These are phyloP conservation scores for Ectemnius lituratus DNA, from an alignment of 2,888 invertebrate species.

Conservation along the genomic window DNA sequence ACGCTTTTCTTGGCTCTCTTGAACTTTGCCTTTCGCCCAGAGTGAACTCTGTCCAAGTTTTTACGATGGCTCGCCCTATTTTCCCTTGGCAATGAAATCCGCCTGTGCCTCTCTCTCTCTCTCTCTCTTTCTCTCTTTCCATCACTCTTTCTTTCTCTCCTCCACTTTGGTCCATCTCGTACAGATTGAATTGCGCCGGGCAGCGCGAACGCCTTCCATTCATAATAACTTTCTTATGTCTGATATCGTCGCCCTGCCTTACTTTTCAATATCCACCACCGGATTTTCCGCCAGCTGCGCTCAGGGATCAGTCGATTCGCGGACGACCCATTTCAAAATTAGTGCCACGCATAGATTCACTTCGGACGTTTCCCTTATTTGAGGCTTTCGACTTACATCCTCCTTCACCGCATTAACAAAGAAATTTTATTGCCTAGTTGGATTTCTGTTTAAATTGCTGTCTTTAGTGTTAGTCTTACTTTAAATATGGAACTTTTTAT, in stretches of 20 bases:
- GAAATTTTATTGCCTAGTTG: too few species aligned
- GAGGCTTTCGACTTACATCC: too few species aligned
- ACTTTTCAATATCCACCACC: slow-evolving; percentile 1
- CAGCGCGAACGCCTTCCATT: slow-evolving; percentile 28
- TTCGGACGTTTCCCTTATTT: too few species aligned
- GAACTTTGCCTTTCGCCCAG: slow-evolving; percentile 12
- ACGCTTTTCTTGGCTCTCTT: slow-evolving; percentile 21
- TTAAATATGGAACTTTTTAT: too few species aligned
- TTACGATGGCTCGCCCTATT: slow-evolving; percentile 45
- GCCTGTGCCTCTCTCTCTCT: slow-evolving; percentile 27
- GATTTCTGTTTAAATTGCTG: too few species aligned
- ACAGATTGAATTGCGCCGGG: background rate
- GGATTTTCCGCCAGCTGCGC: slow-evolving; percentile 4
- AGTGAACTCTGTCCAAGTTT: slow-evolving; percentile 43
- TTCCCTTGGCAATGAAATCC: slow-evolving; percentile 44
- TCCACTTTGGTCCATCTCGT: slow-evolving; percentile 1
- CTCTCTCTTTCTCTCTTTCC: background rate
- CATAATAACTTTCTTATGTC: slow-evolving; percentile 32
- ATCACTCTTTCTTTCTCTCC: background rate
- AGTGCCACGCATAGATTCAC: too few species aligned
- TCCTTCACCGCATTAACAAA: too few species aligned
- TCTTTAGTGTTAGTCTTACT: too few species aligned
- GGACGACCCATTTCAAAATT: too few species aligned
- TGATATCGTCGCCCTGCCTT: slow-evolving; percentile 18
- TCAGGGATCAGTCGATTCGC: too few species aligned